Evolutionary conservation across 2,113 vertebrate genomes (phyloP), one percentile per base, ranked within the genome.

Genomic region (Microcebus griseorufus): DNA sequence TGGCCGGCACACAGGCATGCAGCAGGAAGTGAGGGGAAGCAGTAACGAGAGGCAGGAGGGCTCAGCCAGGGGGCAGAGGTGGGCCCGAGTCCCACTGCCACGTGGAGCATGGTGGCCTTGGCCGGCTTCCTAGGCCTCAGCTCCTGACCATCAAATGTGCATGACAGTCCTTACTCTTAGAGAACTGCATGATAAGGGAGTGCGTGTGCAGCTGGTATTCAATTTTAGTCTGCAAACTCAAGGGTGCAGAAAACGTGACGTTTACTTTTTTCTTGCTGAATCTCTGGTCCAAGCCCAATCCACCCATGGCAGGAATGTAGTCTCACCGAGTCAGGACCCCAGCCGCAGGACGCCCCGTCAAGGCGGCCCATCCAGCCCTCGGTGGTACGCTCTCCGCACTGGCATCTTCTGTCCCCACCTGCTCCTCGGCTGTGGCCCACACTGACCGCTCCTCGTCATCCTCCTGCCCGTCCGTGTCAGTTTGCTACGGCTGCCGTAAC

Each of bases 291-390:
- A 48, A 83, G 37, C 5, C 51, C 39, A 2, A 13, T 45, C 75
- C 60, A 51, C 51, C 51, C 34, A 8, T 55, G 42, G 64, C 1
- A 0, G 67, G 45, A 29, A 39, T 2, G 27, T 17, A 13, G 7
- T 70, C 11, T 27, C 39, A 3, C 10, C 2, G 1, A 27, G 53
- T 23, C 13, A 29, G 29, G 11, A 7, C 14, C 45, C 58, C 17
- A 2, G 8, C 29, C 42, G 2, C 27, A 73, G 60, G 10, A 12
- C 1, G 3, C 13, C 17, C n/a, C 4, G 6, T 18, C 16, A 1
- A 4, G 0, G 17, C 2, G 23, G 11, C 6, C 73, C 23, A 0
- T 2, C 32, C 25, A n/a, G 27, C 1, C 2, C 42, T 12, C 22
- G 10, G 39, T 1, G 11, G 58, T 58, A 22, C 64, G 13, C 37